These are phyloP conservation scores for Drosophila mercatorum DNA, from an alignment of 2,888 invertebrate species.

Conservation along the genomic window DNA sequence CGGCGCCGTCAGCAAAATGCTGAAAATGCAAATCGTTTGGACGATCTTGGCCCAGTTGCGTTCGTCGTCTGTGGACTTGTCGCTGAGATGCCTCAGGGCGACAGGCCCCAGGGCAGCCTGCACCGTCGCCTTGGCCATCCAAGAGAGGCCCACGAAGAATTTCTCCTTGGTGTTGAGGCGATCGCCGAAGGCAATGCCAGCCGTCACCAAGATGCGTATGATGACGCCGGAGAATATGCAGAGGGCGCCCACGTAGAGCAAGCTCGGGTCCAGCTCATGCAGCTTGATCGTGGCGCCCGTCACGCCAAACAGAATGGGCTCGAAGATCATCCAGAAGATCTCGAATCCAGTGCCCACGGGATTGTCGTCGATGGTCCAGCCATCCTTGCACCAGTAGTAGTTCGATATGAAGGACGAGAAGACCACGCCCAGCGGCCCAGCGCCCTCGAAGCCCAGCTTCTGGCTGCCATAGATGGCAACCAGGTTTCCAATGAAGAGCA, in stretches of 20 bases:
- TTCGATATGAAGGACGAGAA: constrained; percentile 93
- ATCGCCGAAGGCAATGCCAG: constrained; percentile 90
- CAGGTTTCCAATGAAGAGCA: constrained; percentile 92
- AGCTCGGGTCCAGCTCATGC: constrained; percentile 88
- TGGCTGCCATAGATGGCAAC: constrained; percentile 95
- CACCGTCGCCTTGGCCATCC: constrained; percentile 99
- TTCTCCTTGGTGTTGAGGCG: constrained; percentile 95
- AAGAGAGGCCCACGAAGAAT: constrained; percentile 94
- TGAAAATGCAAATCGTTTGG: constrained; percentile 91
- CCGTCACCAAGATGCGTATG: constrained; percentile 88
- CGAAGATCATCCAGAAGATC: constrained; percentile 97
- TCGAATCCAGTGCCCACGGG: constrained; percentile 95
- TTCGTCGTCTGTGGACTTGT: constrained; percentile 85
- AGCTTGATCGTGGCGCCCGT: constrained; percentile 96
- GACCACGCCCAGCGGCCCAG: constrained; percentile 92
- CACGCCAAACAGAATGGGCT: constrained; percentile 96
- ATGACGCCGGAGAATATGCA: constrained; percentile 89
- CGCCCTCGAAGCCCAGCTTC: constrained; percentile 89
- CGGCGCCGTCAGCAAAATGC: constrained; percentile 93
- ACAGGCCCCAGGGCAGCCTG: constrained; percentile 95
- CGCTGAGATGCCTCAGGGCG: constrained; percentile 88
- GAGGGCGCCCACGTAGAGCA: constrained; percentile 89
- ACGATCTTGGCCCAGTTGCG: constrained; percentile 89
- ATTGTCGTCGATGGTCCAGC: constrained; percentile 94
- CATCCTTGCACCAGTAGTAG: constrained; percentile 92